Evolutionary conservation across 2,888 invertebrate genomes (phyloP).

Genomic region (Orgyia antiqua): DNA sequence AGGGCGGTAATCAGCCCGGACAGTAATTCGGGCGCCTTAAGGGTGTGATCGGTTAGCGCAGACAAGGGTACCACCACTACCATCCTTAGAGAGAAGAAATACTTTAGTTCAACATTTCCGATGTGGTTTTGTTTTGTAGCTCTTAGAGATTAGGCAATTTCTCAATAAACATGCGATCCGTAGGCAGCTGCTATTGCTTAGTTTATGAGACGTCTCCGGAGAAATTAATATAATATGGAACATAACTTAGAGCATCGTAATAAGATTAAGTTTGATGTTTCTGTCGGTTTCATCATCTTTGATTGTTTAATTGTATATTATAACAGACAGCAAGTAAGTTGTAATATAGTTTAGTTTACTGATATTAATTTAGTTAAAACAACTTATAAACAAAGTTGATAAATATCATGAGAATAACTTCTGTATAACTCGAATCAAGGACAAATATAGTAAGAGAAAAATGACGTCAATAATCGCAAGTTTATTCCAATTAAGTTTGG

Average conservation of each 20-base stretch:
- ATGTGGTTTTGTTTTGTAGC: conserved; percentile 76
- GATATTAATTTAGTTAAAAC: no score
- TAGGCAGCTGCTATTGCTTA: conserved; percentile 67
- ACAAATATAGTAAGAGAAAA: no score
- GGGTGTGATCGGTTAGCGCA: conserved; percentile 75
- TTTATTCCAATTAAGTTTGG: conserved; percentile 61
- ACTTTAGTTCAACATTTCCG: conserved; percentile 74
- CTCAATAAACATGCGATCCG: conserved; percentile 71
- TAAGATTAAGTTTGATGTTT: conserved; percentile 62
- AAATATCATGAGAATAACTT: no score
- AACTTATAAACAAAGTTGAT: no score
- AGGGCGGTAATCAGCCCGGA: conserved; percentile 69
- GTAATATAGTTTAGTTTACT: no score
- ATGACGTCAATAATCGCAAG: conserved; percentile 24
- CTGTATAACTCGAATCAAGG: no score
- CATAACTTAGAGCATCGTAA: conserved; percentile 60
- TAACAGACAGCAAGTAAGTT: no score
- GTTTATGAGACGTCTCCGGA: conserved; percentile 69
- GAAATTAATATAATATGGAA: conserved; percentile 72
- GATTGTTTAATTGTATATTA: conserved; percentile 44
- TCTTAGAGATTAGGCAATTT: conserved; percentile 74
- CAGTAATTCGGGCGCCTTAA: conserved; percentile 75
- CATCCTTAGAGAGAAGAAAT: conserved; percentile 74
- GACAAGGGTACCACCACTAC: conserved; percentile 69
- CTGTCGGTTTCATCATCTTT: conserved; percentile 51